Evolutionary conservation across 1,140 invertebrate species (phyloP).

Genomic region (Drosophila miranda): DNA sequence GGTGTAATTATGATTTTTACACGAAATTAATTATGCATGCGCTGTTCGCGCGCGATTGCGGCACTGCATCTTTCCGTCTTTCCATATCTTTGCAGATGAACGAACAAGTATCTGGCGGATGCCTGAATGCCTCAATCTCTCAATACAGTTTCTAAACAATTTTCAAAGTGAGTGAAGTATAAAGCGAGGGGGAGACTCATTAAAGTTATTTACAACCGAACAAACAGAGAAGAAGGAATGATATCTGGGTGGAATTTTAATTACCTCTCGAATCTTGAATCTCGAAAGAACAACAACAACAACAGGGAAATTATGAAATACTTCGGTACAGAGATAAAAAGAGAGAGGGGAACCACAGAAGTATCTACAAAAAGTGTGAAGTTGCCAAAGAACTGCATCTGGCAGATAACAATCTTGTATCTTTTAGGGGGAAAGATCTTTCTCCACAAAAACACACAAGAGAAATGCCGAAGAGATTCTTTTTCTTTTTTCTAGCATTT

Average conservation of each 20-base stretch:
- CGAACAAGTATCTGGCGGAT: constrained; percentile 7
- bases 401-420: constrained; percentile 47
- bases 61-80: constrained; percentile 41
- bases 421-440: constrained; percentile 21
- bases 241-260: constrained; percentile 41
- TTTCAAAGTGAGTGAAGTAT: constrained; percentile 1
- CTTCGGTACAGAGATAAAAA: constrained; percentile 11
- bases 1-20: constrained; percentile 78
- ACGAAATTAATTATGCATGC: constrained; percentile 77
- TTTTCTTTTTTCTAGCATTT: constrained; percentile 24
- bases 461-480: constrained; percentile 32
- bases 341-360: background rate
- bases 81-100: constrained; percentile 12
- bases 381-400: constrained; percentile 52
- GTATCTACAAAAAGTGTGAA: constrained; percentile 39
- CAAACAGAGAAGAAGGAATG: constrained; percentile 2
- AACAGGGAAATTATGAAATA: constrained; percentile 58
- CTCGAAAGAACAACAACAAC: background rate
- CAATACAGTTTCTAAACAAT: constrained; percentile 23
- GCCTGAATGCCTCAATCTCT: constrained; percentile 9
- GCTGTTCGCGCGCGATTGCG: constrained; percentile 56
- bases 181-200: constrained; percentile 3
- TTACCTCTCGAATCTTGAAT: constrained; percentile 20
- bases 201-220: constrained; percentile 25
- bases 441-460: constrained; percentile 8